Percentiles rank a stretch among this genome's conserved stretches.
These are phyloP conservation scores for Florisuga fusca DNA, from an alignment of 2,797 vertebrate species.

Conservation along the genomic window DNA sequence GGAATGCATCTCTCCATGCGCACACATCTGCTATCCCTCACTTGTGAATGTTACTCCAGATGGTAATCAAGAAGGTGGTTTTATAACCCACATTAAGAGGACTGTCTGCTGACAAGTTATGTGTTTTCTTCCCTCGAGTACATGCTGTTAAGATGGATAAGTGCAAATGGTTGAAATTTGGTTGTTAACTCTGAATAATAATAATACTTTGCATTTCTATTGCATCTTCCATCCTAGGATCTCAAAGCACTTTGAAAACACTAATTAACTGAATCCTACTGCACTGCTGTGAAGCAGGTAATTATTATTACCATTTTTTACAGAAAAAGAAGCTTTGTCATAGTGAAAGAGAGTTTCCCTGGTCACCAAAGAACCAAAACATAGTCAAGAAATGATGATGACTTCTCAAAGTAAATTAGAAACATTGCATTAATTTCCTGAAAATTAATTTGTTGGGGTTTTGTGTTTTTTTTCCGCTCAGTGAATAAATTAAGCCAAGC, in stretches of 20 bases:
- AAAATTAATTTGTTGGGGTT: conserved; percentile 18
- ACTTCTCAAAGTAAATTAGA: conserved; percentile 45
- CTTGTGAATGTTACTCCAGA: conserved; percentile 79
- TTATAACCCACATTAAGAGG: conserved; percentile 80
- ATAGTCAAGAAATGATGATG: conserved; percentile 23
- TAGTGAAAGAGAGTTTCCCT: conserved; percentile 28
- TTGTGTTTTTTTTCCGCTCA: not conserved
- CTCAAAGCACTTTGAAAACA: conserved; percentile 72
- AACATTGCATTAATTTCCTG: conserved; percentile 25
- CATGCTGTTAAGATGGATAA: conserved; percentile 78
- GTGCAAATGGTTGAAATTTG: conserved; percentile 79
- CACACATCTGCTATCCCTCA: conserved; percentile 77
- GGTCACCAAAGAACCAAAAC: conserved; percentile 46
- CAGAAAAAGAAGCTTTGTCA: conserved; percentile 31
- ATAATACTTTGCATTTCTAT: conserved; percentile 80
- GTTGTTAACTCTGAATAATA: conserved; percentile 81
- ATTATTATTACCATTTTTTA: conserved; percentile 64
- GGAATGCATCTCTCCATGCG: conserved; percentile 59
- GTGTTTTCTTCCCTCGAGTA: conserved; percentile 78
- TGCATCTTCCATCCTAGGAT: conserved; percentile 72
- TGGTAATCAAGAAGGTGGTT: conserved; percentile 80
- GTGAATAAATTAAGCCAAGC: not conserved
- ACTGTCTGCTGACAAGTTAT: conserved; percentile 81
- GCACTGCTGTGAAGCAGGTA: conserved; percentile 63
- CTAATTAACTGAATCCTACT: conserved; percentile 65